Base-by-base conservation (phyloP, 2,113 vertebrate species). In the Cyphomyrus plagiostoma region DNA sequence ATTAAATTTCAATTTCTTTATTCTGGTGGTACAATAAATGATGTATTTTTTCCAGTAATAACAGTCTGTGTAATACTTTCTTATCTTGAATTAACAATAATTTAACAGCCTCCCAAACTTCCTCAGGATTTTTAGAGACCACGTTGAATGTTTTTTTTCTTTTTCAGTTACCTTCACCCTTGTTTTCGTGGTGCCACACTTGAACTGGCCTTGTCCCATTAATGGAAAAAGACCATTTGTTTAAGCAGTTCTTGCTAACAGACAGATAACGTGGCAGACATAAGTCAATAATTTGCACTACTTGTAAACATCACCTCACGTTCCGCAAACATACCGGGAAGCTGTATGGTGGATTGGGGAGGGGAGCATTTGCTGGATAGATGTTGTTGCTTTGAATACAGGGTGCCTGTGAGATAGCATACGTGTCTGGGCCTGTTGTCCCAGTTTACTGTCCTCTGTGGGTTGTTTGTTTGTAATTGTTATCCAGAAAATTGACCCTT, bases 201-300 rank as follows among this genome's bases (percentile, higher is more conserved):
- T 30, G 53, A 66, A 42, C 39, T 26, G 88, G 80, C 80, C 52
- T 46, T 89, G 80, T 39, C 52, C 39, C 23, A 8, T 84, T 58
- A 62, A 30, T 15, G 49, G 49, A 66, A 62, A 88, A 88, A 84
- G 42, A 49, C n/a, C 35, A 42, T 19, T 15, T 46, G n/a, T 89
- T 52, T 49, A 19, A 50, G 48, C 88, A n/a, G 70, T 26, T 35
- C 7, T 10, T 89, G 46, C 48, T 80, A 70, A 83, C 88, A 88
- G 19, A 42, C 19, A 23, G 50, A 56, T 89, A 89, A 88, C 11
- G 23, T 49, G 19, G 80, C 52, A 89, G 80, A 89, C 46, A 56
- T 62, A n/a, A 58, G 77, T 89, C 88, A 84, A 89, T 62, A 85
- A 46, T 46, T 89, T 89, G 77, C 50, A 53, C 39, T n/a, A 50